Evolutionary conservation across 2,888 invertebrate genomes (phyloP).

Genomic region (Neoscelio sp.): DNA sequence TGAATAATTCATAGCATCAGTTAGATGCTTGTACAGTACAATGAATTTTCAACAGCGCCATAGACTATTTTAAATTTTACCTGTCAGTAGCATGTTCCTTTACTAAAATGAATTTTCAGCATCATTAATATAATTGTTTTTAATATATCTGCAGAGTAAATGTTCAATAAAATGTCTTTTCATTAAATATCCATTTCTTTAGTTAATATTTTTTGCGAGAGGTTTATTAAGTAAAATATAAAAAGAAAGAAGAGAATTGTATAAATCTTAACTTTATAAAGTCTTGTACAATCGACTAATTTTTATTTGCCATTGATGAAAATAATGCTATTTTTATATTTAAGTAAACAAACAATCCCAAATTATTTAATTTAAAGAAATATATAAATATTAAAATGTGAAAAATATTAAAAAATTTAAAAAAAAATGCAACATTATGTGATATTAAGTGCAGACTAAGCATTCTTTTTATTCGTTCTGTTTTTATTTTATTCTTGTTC

Average conservation of each 20-base stretch:
- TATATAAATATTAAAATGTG: too few species aligned
- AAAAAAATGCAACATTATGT: too few species aligned
- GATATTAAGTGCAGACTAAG: too few species aligned
- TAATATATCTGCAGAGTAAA: slow-evolving; percentile 25
- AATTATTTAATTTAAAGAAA: too few species aligned
- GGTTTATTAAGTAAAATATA: background rate
- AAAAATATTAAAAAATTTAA: too few species aligned
- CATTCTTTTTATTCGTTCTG: too few species aligned
- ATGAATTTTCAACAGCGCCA: slow-evolving; percentile 40
- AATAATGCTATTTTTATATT: too few species aligned
- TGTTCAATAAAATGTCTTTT: slow-evolving; percentile 23
- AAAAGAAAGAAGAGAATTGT: background rate
- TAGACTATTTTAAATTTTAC: slow-evolving; percentile 50
- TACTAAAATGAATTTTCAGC: slow-evolving; percentile 25
- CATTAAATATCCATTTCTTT: slow-evolving; percentile 6
- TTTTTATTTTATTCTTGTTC: too few species aligned
- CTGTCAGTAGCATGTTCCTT: slow-evolving; percentile 33
- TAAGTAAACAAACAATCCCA: too few species aligned
- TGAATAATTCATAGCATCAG: too few species aligned
- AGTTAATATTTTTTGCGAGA: background rate
- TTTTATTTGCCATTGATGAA: too few species aligned
- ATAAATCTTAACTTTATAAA: slow-evolving; percentile 6
- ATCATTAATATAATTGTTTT: slow-evolving; percentile 35
- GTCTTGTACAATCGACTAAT: too few species aligned
- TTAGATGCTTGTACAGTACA: slow-evolving; percentile 43